Evolutionary conservation across 2,797 vertebrate species (phyloP).

Genomic region (Prionace glauca): DNA sequence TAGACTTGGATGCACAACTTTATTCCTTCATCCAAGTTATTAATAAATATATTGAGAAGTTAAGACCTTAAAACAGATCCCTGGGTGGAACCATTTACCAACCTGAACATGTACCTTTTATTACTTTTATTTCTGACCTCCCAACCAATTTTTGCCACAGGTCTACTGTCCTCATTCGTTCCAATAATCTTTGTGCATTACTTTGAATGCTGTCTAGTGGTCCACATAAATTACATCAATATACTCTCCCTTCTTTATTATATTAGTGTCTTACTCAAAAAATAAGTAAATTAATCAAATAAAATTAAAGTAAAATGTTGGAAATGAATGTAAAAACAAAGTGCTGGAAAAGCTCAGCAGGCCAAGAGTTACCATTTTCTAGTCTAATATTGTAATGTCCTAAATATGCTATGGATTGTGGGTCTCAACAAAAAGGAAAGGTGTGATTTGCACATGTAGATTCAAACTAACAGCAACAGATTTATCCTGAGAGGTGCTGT

Average conservation of each 20-base stretch:
- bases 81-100: neutral
- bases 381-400: too few species aligned
- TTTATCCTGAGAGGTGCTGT: too few species aligned
- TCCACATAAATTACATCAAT: neutral
- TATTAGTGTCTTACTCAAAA: too few species aligned
- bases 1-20: neutral
- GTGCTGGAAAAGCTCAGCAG: too few species aligned
- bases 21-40: neutral
- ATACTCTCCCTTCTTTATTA: neutral
- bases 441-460: too few species aligned
- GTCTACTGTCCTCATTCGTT: neutral
- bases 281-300: too few species aligned
- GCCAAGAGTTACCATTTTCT: too few species aligned
- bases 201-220: neutral
- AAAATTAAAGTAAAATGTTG: too few species aligned
- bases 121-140: neutral
- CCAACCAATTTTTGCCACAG: neutral
- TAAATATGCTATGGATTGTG: too few species aligned
- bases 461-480: too few species aligned
- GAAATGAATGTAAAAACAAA: too few species aligned
- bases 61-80: neutral
- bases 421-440: too few species aligned
- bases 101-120: neutral
- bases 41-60: neutral
- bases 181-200: neutral